These are phyloP conservation scores for Sphaerophoria taeniata DNA, from an alignment of 2,888 invertebrate genomes.

Conservation along the genomic window DNA sequence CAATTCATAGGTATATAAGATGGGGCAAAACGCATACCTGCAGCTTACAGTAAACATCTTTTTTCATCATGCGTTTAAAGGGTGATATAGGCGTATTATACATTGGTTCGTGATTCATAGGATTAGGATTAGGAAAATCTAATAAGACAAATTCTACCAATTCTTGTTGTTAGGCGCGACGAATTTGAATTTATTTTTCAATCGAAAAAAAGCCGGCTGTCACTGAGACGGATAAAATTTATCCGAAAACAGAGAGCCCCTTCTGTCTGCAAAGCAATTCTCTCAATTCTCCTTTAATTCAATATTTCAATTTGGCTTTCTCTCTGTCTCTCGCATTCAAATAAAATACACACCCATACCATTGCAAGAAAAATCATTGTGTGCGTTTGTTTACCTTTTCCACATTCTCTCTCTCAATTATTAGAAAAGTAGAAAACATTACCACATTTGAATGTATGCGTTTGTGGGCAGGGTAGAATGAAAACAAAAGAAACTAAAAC, in stretches of 20 bases:
- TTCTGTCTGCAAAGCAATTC: conserved; percentile 39
- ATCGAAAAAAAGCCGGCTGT: conserved; percentile 39
- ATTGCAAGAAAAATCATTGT: neutral
- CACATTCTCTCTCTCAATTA: conserved; percentile 44
- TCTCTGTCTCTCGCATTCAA: conserved; percentile 10
- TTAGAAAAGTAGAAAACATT: conserved; percentile 3
- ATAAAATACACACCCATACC: neutral
- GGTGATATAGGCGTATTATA: too few relatives aligned
- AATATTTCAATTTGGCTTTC: neutral
- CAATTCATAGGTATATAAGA: too few relatives aligned
- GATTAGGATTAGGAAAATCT: too few relatives aligned
- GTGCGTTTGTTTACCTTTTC: conserved; percentile 62
- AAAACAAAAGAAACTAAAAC: conserved; percentile 53
- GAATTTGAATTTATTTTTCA: neutral
- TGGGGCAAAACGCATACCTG: too few relatives aligned
- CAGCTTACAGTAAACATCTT: too few relatives aligned
- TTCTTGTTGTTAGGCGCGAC: too few relatives aligned
- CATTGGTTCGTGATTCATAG: too few relatives aligned
- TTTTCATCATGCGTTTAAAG: too few relatives aligned
- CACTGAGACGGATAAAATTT: conserved; percentile 44
- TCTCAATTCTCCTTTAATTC: conserved; percentile 18
- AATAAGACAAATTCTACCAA: too few relatives aligned
- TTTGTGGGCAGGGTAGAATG: conserved; percentile 68
- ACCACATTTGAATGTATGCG: conserved; percentile 9
- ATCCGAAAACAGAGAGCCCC: conserved; percentile 46